These are phyloP conservation scores for Eugnorisma glareosa DNA, from an alignment of 2,888 invertebrate species.

Conservation along the genomic window DNA sequence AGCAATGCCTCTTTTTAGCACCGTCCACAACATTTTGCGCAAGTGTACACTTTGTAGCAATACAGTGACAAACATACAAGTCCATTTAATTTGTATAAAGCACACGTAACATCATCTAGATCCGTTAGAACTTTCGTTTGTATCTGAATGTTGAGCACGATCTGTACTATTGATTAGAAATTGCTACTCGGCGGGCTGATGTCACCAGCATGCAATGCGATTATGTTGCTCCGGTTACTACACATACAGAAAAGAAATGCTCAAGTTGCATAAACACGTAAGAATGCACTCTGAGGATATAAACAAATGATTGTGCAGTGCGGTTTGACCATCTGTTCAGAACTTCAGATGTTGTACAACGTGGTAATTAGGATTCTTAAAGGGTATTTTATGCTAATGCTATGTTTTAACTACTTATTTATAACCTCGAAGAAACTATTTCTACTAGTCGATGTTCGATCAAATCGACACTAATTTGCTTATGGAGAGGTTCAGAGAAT, in stretches of 20 bases:
- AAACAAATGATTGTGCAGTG: constrained; percentile 16
- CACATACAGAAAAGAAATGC: constrained; percentile 54
- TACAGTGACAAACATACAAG: constrained; percentile 55
- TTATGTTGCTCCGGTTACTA: constrained; percentile 62
- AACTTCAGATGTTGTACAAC: constrained; percentile 29
- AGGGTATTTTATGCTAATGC: not conserved
- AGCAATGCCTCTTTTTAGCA: not conserved
- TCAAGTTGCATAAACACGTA: constrained; percentile 47
- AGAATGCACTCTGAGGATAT: constrained; percentile 33
- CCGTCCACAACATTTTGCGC: constrained; percentile 26
- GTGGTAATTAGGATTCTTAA: constrained; percentile 17
- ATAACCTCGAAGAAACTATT: not conserved
- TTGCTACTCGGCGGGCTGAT: constrained; percentile 79
- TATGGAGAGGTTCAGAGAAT: not conserved
- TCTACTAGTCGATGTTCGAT: not conserved
- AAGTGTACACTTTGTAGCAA: constrained; percentile 23
- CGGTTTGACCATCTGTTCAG: constrained; percentile 26
- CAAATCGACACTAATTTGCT: not conserved
- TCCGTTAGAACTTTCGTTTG: constrained; percentile 83
- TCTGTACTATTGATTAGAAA: constrained; percentile 83
- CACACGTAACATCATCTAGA: constrained; percentile 77
- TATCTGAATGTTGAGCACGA: constrained; percentile 81
- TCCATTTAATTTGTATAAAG: constrained; percentile 68
- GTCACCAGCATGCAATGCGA: constrained; percentile 75
- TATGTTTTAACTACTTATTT: not conserved